Conservation (phyloP, 2,888 invertebrate species). For the Protodeltote pygarga region DNA sequence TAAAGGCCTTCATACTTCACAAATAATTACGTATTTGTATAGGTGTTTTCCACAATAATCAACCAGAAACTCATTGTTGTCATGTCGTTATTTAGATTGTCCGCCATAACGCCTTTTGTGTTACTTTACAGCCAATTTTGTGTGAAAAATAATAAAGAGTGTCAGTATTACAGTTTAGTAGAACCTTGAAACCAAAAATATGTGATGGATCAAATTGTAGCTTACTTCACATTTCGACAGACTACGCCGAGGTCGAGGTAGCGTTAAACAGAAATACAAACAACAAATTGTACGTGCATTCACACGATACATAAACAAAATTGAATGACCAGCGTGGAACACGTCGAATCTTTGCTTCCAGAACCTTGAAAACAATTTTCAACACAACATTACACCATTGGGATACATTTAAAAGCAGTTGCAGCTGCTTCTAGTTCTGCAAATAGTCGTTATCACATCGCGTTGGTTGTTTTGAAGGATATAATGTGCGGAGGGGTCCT, state of each 20-base stretch:
- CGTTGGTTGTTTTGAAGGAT: slow-evolving; percentile 30
- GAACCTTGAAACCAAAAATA: slow-evolving; percentile 34
- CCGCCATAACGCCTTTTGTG: slow-evolving; percentile 26
- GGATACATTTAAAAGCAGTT: slow-evolving; percentile 24
- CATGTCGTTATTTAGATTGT: slow-evolving; percentile 42
- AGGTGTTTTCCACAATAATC: slow-evolving; percentile 55
- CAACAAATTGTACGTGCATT: slow-evolving; percentile 23
- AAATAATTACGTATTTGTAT: slow-evolving; percentile 56
- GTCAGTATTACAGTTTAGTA: slow-evolving; percentile 21
- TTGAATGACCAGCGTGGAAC: slow-evolving; percentile 18
- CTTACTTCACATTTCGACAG: slow-evolving; percentile 5
- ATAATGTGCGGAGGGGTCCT: slow-evolving; percentile 24
- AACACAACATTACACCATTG: slow-evolving; percentile 25
- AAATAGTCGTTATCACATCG: slow-evolving; percentile 33
- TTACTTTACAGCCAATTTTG: slow-evolving; percentile 27
- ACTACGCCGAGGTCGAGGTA: slow-evolving; percentile 8
- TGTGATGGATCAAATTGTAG: slow-evolving; percentile 20
- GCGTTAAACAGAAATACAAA: slow-evolving; percentile 23
- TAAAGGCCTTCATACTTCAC: slow-evolving; percentile 53
- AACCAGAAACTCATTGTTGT: slow-evolving; percentile 44
- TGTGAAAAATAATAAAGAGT: slow-evolving; percentile 24
- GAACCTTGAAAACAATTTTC: slow-evolving; percentile 30
- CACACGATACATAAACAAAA: slow-evolving; percentile 27
- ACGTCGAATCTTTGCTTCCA: slow-evolving; percentile 20
- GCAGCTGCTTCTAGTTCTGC: slow-evolving; percentile 18